phyloP scores from a whole-genome alignment of 2,797 vertebrate species.

The Thalassophryne amazonica region DNA sequence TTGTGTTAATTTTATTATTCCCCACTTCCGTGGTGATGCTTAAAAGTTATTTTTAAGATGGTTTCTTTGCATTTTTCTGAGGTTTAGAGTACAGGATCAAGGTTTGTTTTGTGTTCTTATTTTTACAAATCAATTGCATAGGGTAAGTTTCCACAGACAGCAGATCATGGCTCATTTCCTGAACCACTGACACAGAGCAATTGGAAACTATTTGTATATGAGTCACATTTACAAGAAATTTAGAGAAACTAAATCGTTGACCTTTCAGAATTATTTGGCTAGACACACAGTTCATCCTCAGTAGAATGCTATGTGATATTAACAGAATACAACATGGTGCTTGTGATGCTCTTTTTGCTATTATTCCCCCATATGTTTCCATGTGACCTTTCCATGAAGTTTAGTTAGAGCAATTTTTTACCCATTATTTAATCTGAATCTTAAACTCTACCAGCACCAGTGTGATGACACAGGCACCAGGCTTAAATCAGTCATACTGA shows the following conservation, averaged over 20 bases:
- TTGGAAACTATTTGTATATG: conserved; percentile 52
- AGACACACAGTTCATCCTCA: conserved; percentile 42
- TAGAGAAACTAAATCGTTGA: conserved; percentile 65
- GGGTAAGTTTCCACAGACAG: conserved; percentile 24
- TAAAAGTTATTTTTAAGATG: neutral
- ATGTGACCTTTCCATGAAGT: conserved; percentile 46
- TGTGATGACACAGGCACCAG: conserved; percentile 14
- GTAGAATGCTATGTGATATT: conserved; percentile 50
- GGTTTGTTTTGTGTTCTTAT: conserved; percentile 38
- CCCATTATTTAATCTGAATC: conserved; percentile 17
- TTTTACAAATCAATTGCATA: conserved; percentile 32
- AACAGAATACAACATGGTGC: conserved; percentile 42
- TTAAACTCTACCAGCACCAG: neutral
- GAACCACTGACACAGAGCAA: conserved; percentile 20
- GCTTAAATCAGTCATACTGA: neutral
- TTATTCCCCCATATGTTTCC: conserved; percentile 41
- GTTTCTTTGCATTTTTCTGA: conserved; percentile 2
- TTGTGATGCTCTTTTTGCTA: conserved; percentile 33
- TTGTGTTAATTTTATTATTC: neutral
- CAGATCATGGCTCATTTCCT: conserved; percentile 34
- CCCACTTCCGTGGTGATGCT: neutral
- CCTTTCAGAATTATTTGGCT: conserved; percentile 64
- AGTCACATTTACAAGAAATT: conserved; percentile 57
- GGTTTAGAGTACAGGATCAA: conserved; percentile 17
- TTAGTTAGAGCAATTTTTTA: conserved; percentile 11